Percentiles rank a stretch among this genome's conserved stretches.
Evolutionary conservation across 2,888 invertebrate genomes (phyloP).

Genomic region (Agrochola circellaris): DNA sequence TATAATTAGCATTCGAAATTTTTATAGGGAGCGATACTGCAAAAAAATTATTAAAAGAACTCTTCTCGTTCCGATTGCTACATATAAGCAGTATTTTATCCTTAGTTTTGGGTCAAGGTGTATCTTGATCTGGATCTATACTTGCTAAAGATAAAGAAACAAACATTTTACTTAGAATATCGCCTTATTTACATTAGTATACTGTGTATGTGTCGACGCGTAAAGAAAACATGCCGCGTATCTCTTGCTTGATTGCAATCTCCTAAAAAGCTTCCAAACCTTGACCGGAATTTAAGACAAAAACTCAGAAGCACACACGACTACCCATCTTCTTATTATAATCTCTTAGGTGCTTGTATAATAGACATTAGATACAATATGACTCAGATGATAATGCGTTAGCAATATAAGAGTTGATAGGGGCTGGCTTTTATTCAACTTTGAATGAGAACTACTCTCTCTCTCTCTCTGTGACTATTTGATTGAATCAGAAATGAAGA

Average conservation of each 20-base stretch:
- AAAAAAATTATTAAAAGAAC: too few relatives aligned
- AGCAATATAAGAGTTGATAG: background rate
- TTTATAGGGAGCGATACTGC: background rate
- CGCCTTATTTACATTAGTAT: constrained; percentile 8
- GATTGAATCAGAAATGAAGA: too few relatives aligned
- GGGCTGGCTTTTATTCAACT: background rate
- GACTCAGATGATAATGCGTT: background rate
- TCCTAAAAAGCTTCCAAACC: constrained; percentile 47
- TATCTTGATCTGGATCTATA: background rate
- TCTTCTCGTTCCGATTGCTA: background rate
- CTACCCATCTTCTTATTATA: constrained; percentile 40
- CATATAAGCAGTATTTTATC: background rate
- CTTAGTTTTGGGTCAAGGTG: background rate
- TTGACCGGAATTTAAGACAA: constrained; percentile 53
- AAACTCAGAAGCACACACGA: constrained; percentile 10
- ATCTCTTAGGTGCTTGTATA: constrained; percentile 25
- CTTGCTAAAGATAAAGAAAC: background rate
- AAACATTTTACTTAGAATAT: background rate
- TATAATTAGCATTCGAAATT: too few relatives aligned
- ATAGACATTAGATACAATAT: background rate
- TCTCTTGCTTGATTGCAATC: constrained; percentile 56
- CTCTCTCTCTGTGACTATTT: background rate
- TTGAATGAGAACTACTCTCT: background rate
- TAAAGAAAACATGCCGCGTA: constrained; percentile 13
- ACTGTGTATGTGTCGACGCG: constrained; percentile 2